Evolutionary conservation across 2,888 invertebrate genomes (phyloP).

Genomic region (Nephrotoma appendiculata): DNA sequence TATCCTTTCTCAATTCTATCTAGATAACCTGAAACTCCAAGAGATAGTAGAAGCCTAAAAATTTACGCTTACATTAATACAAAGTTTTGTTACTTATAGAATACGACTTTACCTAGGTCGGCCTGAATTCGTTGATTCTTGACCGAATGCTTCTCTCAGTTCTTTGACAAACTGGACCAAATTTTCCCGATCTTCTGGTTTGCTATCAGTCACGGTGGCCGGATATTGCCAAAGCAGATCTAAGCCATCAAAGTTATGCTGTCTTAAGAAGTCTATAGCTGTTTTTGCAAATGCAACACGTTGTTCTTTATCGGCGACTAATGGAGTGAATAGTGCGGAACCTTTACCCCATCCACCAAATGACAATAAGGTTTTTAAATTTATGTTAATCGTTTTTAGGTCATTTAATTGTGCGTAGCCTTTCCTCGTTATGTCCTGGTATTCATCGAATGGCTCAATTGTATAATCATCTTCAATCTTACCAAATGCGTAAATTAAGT

Average conservation of each 20-base stretch:
- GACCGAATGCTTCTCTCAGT: slow-evolving; percentile 74
- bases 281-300: slow-evolving; percentile 72
- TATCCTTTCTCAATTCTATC: slow-evolving; percentile 89
- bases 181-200: slow-evolving; percentile 69
- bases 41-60: slow-evolving; percentile 60
- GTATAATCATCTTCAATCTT: slow-evolving; percentile 85
- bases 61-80: slow-evolving; percentile 15
- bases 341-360: slow-evolving; percentile 93
- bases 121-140: slow-evolving; percentile 71
- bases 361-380: slow-evolving; percentile 77
- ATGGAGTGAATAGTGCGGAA: slow-evolving; percentile 76
- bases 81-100: background rate
- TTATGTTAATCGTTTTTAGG: slow-evolving; percentile 82
- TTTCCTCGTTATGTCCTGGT: slow-evolving; percentile 91
- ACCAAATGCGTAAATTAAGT: slow-evolving; percentile 85
- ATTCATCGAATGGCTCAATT: slow-evolving; percentile 84
- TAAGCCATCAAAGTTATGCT: slow-evolving; percentile 85
- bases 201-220: slow-evolving; percentile 43
- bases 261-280: slow-evolving; percentile 69
- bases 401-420: slow-evolving; percentile 90
- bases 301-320: slow-evolving; percentile 64
- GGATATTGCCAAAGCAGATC: slow-evolving; percentile 75
- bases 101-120: slow-evolving; percentile 35
- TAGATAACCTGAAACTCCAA: slow-evolving; percentile 89
- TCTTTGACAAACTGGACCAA: slow-evolving; percentile 81